These are phyloP conservation scores for Tachina grossa DNA, from an alignment of 2,888 invertebrate species.

Conservation along the genomic window DNA sequence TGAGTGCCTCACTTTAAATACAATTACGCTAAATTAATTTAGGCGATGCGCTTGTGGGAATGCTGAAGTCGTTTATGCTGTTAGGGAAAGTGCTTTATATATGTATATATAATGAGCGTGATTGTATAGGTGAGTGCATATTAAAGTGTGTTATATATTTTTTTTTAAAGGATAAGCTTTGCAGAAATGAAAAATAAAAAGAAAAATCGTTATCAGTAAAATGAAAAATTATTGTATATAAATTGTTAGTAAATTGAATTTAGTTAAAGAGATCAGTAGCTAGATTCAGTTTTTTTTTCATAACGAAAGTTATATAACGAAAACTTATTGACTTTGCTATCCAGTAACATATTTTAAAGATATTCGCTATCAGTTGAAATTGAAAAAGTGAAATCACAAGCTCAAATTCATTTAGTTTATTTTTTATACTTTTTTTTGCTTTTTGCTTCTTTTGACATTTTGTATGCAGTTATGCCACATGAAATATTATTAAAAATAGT, in stretches of 20 bases:
- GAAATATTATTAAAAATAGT: no score
- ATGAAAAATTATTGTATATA: neutral
- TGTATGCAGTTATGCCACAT: no score
- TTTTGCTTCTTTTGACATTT: no score
- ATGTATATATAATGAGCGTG: conserved; percentile 15
- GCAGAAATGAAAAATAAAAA: conserved; percentile 57
- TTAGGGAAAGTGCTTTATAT: conserved; percentile 55
- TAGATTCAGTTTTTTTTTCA: no score
- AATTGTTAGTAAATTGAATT: conserved; percentile 34
- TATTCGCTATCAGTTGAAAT: no score
- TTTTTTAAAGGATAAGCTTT: conserved; percentile 54
- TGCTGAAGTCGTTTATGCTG: conserved; percentile 54
- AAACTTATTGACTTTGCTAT: no score
- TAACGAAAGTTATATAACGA: no score
- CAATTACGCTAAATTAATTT: conserved; percentile 28
- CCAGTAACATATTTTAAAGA: no score
- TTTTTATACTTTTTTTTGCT: no score
- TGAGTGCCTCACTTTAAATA: conserved; percentile 29
- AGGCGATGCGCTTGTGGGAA: conserved; percentile 1
- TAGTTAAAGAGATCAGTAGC: conserved; percentile 30
- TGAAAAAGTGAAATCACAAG: no score
- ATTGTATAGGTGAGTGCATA: conserved; percentile 23
- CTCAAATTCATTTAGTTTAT: no score
- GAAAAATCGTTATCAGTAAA: conserved; percentile 55
- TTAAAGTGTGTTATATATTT: conserved; percentile 34